These are phyloP conservation scores for Lagria hirta DNA, from an alignment of 2,888 invertebrate species.

Conservation along the genomic window DNA sequence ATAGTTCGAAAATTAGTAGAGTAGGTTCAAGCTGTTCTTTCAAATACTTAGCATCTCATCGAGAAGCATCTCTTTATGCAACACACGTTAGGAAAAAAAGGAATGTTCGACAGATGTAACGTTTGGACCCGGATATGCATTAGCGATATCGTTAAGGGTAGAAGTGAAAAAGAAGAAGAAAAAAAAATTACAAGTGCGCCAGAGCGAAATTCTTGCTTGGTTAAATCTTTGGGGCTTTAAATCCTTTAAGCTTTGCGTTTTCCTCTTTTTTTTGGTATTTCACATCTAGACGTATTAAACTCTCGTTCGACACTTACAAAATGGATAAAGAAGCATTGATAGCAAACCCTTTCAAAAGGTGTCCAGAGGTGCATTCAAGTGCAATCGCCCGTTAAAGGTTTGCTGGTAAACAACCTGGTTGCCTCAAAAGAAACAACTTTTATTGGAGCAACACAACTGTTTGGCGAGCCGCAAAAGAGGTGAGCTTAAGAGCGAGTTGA, in stretches of 20 bases:
- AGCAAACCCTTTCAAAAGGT: conserved; percentile 36
- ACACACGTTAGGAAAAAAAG: no score
- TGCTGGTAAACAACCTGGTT: conserved; percentile 9
- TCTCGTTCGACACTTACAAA: conserved; percentile 31
- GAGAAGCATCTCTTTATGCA: no score
- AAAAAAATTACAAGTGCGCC: conserved; percentile 10
- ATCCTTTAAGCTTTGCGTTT: conserved; percentile 22
- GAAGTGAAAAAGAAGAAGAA: no score
- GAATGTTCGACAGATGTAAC: conserved; percentile 2
- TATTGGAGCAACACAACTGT: no score
- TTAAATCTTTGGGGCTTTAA: conserved; percentile 22
- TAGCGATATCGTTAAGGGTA: background rate
- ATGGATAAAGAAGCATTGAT: conserved; percentile 32
- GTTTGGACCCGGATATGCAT: conserved; percentile 4
- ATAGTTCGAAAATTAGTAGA: conserved; percentile 2
- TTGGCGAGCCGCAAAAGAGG: no score
- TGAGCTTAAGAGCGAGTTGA: no score
- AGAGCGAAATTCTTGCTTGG: conserved; percentile 22
- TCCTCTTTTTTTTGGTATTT: conserved; percentile 14
- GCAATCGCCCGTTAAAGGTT: conserved; percentile 20
- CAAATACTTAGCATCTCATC: no score
- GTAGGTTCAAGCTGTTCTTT: background rate
- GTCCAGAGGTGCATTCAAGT: conserved; percentile 24
- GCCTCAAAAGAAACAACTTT: no score
- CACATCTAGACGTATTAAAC: conserved; percentile 14